Base-by-base conservation (phyloP, 2,888 invertebrate species). In the Craniophora ligustri region DNA sequence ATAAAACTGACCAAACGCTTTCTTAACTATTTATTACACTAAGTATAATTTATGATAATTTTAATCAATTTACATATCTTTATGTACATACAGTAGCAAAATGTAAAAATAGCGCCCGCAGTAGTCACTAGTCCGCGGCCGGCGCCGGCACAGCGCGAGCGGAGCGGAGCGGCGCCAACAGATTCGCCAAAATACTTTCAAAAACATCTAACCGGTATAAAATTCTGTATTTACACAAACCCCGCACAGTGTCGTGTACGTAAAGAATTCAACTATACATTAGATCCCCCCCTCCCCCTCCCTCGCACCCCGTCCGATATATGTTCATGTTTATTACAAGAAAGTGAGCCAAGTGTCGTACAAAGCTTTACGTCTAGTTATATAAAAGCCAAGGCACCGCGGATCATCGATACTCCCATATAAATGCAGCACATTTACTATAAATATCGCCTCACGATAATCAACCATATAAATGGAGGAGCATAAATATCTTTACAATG, bases 1-100 rank as follows among this genome's bases (percentile, higher is more conserved):
- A 76, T 76, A 67, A 84, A 79, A 78, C 36, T 16, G 49, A 46
- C 57, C 35, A 45, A 57, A 61, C 75, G 72, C 79, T 83, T 87
- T 86, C 91, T 91, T 91, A 91, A 82, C 86, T 88, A 91, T 92
- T 92, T 92, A 92, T 90, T 91, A 91, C 87, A 90, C 88, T 88
- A 89, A 86, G 84, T 89, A 91, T 91, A 91, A 90, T 91, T 91
- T 90, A 89, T 79, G 84, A 86, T 89, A 85, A 76, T 77, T 74
- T 72, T 84, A 87, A 88, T 89, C 88, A 88, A 91, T 91, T 91
- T 89, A 91, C 87, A 91, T 88, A 86, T 82, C 74, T 84, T 86
- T 92, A 92, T 92, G 85, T 92, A 91, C 91, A 91, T 87, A 87
- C 85, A 86, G 86, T 91, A 91, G 91, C 89, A 91, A 92, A 86